Evolutionary conservation across 2,888 invertebrate genomes (phyloP).

Genomic region (Melipona beecheii): DNA sequence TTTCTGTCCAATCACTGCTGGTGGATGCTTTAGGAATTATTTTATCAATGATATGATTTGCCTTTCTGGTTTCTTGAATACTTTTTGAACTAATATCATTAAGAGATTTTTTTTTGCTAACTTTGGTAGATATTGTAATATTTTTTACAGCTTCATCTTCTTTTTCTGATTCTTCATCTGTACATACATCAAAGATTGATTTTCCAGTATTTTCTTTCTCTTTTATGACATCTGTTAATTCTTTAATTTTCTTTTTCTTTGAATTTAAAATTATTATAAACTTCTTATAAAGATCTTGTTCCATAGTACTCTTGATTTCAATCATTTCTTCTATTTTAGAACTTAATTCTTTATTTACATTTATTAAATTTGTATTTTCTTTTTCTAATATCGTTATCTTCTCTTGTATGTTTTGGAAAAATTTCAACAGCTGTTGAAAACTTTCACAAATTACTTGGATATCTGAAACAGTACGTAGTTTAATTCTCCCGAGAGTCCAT

Average conservation of each 20-base stretch:
- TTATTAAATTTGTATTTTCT: slow-evolving; percentile 58
- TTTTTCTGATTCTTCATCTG: slow-evolving; percentile 33
- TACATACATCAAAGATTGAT: slow-evolving; percentile 28
- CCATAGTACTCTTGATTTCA: slow-evolving; percentile 68
- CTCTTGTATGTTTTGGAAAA: slow-evolving; percentile 49
- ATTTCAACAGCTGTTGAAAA: slow-evolving; percentile 54
- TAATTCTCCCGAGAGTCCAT: slow-evolving; percentile 70
- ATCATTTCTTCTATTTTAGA: slow-evolving; percentile 60
- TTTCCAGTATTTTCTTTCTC: not conserved
- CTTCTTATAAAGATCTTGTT: slow-evolving; percentile 69
- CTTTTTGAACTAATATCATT: not conserved
- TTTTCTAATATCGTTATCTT: slow-evolving; percentile 26
- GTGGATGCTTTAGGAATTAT: slow-evolving; percentile 6
- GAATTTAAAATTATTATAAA: slow-evolving; percentile 73
- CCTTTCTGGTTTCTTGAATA: not conserved
- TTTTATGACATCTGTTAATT: slow-evolving; percentile 63
- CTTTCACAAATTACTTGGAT: slow-evolving; percentile 54
- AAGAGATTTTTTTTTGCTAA: slow-evolving; percentile 16
- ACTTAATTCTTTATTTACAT: slow-evolving; percentile 48
- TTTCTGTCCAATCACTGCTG: not conserved
- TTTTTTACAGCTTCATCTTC: not conserved
- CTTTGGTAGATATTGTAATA: not conserved
- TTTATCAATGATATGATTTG: not conserved
- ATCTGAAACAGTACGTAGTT: slow-evolving; percentile 58
- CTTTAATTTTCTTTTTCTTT: slow-evolving; percentile 73